These are phyloP conservation scores for Ptychodera flava DNA, from an alignment of 35 echinoderm and acorn worm genomes.

Conservation along the genomic window DNA sequence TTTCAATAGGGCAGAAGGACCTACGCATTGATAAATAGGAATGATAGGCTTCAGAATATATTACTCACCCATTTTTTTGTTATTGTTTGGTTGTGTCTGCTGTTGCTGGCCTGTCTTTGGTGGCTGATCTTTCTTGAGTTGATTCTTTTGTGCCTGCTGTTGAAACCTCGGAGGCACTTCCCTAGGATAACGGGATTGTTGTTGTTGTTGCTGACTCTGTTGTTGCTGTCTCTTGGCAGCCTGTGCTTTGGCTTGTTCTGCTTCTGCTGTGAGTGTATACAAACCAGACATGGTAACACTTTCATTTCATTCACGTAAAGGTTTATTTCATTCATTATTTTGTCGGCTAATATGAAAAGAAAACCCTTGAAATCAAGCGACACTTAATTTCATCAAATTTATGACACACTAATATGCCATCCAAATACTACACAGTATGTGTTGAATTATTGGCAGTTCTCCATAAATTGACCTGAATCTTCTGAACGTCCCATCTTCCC, in stretches of 20 bases:
- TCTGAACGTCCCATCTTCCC: too few relatives aligned
- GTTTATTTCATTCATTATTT: too few relatives aligned
- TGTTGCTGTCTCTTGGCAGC: not conserved
- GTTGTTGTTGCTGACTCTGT: not conserved
- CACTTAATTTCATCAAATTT: too few relatives aligned
- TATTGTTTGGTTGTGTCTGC: not conserved
- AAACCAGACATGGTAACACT: not conserved
- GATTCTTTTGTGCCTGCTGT: not conserved
- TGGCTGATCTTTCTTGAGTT: not conserved
- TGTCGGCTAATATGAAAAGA: too few relatives aligned
- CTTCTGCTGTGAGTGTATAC: not conserved
- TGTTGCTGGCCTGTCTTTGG: not conserved
- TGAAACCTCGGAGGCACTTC: not conserved
- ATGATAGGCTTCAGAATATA: not conserved
- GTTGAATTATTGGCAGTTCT: too few relatives aligned
- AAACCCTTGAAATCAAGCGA: too few relatives aligned
- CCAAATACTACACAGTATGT: too few relatives aligned
- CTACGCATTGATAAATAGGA: too few relatives aligned
- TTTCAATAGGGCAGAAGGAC: too few relatives aligned
- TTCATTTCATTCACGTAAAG: too few relatives aligned
- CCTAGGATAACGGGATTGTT: not conserved
- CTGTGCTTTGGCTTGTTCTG: not conserved
- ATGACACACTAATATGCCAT: too few relatives aligned
- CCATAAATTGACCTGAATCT: too few relatives aligned
- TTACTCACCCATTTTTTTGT: not conserved